Conservation (phyloP, 2,888 invertebrate species). For the Leptinotarsa juncta region DNA sequence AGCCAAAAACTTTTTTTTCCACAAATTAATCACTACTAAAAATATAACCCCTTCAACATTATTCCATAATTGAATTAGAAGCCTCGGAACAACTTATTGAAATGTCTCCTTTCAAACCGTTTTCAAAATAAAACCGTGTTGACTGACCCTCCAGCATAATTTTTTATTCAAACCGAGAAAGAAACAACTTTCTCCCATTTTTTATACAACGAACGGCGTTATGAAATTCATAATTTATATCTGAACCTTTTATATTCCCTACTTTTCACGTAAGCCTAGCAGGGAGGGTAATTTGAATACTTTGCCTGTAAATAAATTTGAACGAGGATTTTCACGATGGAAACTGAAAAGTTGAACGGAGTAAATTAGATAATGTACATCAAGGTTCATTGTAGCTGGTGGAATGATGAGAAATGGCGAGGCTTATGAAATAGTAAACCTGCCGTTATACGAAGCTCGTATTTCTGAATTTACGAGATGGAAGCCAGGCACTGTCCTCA, state of each 20-base stretch:
- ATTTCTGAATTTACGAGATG: conserved; percentile 24
- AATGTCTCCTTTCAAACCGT: background rate
- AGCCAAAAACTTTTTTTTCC: too few relatives aligned
- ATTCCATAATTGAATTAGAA: too few relatives aligned
- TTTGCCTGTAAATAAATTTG: conserved; percentile 31
- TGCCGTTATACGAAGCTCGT: conserved; percentile 6
- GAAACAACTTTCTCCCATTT: conserved; percentile 16
- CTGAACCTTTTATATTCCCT: conserved; percentile 26
- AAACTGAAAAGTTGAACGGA: conserved; percentile 35
- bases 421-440: conserved; percentile 20
- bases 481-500: background rate
- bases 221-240: conserved; percentile 30
- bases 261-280: conserved; percentile 17
- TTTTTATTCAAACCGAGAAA: conserved; percentile 4
- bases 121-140: background rate
- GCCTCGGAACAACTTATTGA: too few relatives aligned
- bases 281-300: conserved; percentile 27
- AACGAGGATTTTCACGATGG: conserved; percentile 30
- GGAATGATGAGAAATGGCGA: conserved; percentile 41
- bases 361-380: conserved; percentile 40
- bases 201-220: conserved; percentile 11
- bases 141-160: background rate
- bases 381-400: conserved; percentile 29
- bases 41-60: too few relatives aligned
- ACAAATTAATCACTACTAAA: too few relatives aligned